phyloP scores from a whole-genome alignment of 2,888 invertebrate genomes.

The Caenorhabditis sp. region DNA sequence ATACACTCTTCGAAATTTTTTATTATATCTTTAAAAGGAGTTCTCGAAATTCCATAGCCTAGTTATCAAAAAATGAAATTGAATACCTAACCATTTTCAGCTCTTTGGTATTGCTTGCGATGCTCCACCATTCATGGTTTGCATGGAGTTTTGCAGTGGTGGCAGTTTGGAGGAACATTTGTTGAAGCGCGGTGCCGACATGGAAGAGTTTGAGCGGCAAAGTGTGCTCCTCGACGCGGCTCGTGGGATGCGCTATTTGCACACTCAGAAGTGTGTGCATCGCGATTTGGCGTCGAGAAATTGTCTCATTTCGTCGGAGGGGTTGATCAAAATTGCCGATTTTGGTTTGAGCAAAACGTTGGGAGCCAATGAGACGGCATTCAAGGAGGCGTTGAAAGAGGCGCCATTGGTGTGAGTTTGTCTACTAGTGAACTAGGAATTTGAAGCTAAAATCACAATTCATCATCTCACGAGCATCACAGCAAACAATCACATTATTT shows the following conservation, averaged over 20 bases:
- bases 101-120: slow-evolving; percentile 96
- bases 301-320: slow-evolving; percentile 75
- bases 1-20: no score
- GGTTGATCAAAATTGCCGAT: slow-evolving; percentile 69
- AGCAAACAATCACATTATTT: no score
- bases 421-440: no score
- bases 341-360: slow-evolving; percentile 63
- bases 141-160: slow-evolving; percentile 87
- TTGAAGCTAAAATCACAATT: no score
- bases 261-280: slow-evolving; percentile 84
- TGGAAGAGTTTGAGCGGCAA: slow-evolving; percentile 34
- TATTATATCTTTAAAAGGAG: no score
- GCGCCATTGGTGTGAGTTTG: slow-evolving; percentile 27
- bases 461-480: no score
- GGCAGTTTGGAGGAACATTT: slow-evolving; percentile 50
- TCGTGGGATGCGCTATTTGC: slow-evolving; percentile 83
- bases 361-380: slow-evolving; percentile 20
- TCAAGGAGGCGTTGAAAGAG: slow-evolving; percentile 37
- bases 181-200: slow-evolving; percentile 38
- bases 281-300: slow-evolving; percentile 85
- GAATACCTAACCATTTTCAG: background rate
- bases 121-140: slow-evolving; percentile 97
- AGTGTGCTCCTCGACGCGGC: slow-evolving; percentile 74
- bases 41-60: no score
- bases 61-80: no score